Evolutionary conservation across 2,888 invertebrate species (phyloP), one percentile per base, ranked within the genome.

Genomic region (Aspidiotus destructor): DNA sequence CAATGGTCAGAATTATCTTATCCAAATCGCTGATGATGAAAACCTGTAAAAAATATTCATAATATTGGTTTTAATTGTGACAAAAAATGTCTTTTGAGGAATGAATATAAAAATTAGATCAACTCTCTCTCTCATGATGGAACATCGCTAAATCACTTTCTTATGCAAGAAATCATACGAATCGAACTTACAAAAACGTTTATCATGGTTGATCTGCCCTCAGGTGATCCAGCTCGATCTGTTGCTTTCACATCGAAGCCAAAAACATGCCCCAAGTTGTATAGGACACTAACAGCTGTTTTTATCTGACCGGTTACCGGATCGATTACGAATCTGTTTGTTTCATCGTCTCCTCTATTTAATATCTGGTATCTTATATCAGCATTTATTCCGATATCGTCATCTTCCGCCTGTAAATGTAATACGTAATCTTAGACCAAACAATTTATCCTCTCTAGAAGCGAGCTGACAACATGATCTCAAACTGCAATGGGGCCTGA

Each of bases 231-330:
- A 40, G 82, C 80, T 69, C 86, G 83, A 76, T 92, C 92, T 0
- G 89, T 90, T 10, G 91, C 92, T 78, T 90, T 90, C 10, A 92
- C 89, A 77, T 92, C 91, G 74, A 92, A 91, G 0, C 90, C 89
- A 75, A 86, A 90, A 55, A 92, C 87, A 72, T 85, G 82, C 0
- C 89, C 89, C 16, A 86, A 86, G 72, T 86, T 86, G 64, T 83
- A 79, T 0, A 83, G 80, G 69, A 91, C 85, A 54, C 85, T 82
- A 40, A 86, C 83, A 15, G 89, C 83, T 0, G 87, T 84, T 13
- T 88, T 82, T 60, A 92, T 86, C 72, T 86, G 85, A 6, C 92
- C 92, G 1, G 85, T 84, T 0, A 85, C 78, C 0, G 89, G 82
- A 77, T 92, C 89, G 72, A 92, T 87, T 65, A 86, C 84, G 74